phyloP scores from a whole-genome alignment of 2,888 invertebrate genomes.

The Callosobruchus maculatus region DNA sequence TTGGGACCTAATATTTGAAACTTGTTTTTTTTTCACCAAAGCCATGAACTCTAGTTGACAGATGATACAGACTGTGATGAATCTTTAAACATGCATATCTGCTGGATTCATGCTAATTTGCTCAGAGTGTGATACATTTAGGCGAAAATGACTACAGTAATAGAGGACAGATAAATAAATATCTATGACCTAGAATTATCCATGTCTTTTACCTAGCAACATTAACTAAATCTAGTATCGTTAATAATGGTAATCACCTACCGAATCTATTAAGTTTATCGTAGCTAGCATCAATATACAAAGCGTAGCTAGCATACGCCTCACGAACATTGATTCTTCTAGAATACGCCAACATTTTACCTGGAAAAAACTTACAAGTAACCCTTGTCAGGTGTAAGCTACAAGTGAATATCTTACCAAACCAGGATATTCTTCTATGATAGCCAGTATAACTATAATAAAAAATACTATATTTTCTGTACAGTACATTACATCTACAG shows the following conservation, averaged over 20 bases:
- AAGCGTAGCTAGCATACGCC: constrained; percentile 55
- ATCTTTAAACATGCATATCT: too few relatives aligned
- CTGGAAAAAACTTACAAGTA: constrained; percentile 37
- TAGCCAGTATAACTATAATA: constrained; percentile 30
- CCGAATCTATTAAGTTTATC: constrained; percentile 61
- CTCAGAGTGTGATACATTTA: too few relatives aligned
- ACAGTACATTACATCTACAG: constrained; percentile 32
- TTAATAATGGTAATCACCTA: constrained; percentile 39
- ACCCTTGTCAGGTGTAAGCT: neutral
- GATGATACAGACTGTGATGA: too few relatives aligned
- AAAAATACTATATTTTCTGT: constrained; percentile 33
- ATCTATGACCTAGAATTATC: too few relatives aligned
- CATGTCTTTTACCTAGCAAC: too few relatives aligned
- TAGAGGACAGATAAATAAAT: too few relatives aligned
- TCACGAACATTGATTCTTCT: constrained; percentile 56
- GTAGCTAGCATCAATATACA: constrained; percentile 57
- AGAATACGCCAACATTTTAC: constrained; percentile 55
- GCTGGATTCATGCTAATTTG: too few relatives aligned
- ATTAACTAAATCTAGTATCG: too few relatives aligned
- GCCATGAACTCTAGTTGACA: too few relatives aligned
- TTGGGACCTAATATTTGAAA: too few relatives aligned
- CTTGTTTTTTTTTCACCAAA: too few relatives aligned
- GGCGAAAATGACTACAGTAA: too few relatives aligned
- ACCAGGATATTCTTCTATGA: constrained; percentile 34
- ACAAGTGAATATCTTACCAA: constrained; percentile 23